Conservation (phyloP, 2,888 invertebrate species). For the Drosophila rellima region DNA sequence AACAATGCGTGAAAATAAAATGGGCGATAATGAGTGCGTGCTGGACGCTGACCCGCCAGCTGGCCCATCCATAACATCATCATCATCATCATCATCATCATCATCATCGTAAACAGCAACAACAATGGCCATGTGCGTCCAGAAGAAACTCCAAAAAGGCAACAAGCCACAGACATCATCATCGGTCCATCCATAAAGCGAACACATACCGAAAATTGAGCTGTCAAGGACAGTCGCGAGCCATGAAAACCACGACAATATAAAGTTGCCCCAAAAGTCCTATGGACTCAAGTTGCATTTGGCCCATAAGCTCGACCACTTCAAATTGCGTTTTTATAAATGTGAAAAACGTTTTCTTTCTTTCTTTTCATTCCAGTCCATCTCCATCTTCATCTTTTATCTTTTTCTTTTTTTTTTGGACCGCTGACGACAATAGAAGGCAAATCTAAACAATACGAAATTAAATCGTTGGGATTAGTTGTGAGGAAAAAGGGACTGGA, state of each 20-base stretch:
- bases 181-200: slow-evolving; percentile 50
- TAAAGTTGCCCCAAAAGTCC: slow-evolving; percentile 26
- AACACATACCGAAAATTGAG: slow-evolving; percentile 46
- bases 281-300: slow-evolving; percentile 46
- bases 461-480: neutral
- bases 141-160: slow-evolving; percentile 59
- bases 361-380: slow-evolving; percentile 1
- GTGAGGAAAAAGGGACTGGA: neutral
- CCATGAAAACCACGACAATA: slow-evolving; percentile 31
- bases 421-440: slow-evolving; percentile 20
- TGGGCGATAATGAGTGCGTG: slow-evolving; percentile 71
- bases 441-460: slow-evolving; percentile 32
- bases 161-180: slow-evolving; percentile 59
- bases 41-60: slow-evolving; percentile 55
- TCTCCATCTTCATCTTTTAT: neutral
- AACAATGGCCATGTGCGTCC: slow-evolving; percentile 53
- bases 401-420: slow-evolving; percentile 1
- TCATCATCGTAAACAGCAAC: slow-evolving; percentile 16
- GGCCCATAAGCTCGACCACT: slow-evolving; percentile 34
- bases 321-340: slow-evolving; percentile 34
- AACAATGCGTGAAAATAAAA: slow-evolving; percentile 72
- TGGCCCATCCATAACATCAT: slow-evolving; percentile 37
- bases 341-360: slow-evolving; percentile 32
- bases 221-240: slow-evolving; percentile 57
- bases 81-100: slow-evolving; percentile 3